These are phyloP conservation scores for Conus canariensis DNA, from an alignment of 2,888 invertebrate species.

Conservation along the genomic window DNA sequence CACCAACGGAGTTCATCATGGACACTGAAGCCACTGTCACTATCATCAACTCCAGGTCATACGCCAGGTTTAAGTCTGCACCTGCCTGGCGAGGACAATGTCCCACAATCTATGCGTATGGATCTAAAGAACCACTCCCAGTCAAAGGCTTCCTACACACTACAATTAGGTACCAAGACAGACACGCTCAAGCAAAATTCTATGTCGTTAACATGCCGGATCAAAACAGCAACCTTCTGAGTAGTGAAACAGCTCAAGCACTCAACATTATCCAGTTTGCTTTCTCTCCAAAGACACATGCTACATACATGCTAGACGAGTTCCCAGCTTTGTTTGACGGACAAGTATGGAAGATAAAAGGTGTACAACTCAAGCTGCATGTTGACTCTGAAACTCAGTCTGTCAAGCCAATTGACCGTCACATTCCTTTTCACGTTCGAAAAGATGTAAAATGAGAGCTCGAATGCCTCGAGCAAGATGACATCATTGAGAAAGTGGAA, in stretches of 20 bases:
- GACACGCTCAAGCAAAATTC: background rate
- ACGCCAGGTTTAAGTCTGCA: background rate
- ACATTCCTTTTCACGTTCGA: conserved; percentile 48
- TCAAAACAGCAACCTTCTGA: no score
- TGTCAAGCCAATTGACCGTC: conserved; percentile 41
- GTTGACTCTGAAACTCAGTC: conserved; percentile 53
- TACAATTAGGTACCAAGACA: background rate
- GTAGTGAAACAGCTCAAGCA: no score
- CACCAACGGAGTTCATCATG: background rate
- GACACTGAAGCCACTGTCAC: background rate
- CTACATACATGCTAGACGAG: no score
- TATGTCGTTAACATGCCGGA: no score
- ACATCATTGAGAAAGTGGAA: conserved; percentile 56
- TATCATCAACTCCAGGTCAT: background rate
- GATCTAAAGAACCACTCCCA: background rate
- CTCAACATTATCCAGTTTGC: no score
- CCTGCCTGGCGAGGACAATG: background rate
- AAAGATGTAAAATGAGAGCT: conserved; percentile 52
- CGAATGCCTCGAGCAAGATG: conserved; percentile 48
- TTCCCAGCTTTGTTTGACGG: no score
- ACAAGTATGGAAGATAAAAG: no score
- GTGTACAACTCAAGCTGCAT: conserved; percentile 2
- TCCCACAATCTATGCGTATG: background rate
- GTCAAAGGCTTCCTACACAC: background rate
- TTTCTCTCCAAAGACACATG: no score